Conservation (phyloP, 2,888 invertebrate species). For the Autographa gamma region DNA sequence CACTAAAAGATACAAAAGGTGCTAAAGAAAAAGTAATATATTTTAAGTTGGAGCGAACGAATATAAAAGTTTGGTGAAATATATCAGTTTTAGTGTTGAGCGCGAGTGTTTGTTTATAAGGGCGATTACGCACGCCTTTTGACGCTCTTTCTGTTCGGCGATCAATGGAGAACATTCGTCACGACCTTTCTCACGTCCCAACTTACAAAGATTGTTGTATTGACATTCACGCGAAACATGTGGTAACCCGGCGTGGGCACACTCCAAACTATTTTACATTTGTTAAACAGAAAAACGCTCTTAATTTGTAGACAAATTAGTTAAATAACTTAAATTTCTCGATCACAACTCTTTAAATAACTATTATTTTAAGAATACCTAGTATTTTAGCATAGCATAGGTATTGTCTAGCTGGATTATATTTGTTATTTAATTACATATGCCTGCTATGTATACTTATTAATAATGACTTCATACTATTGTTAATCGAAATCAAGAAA, state of each 20-base stretch:
- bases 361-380: too few relatives aligned
- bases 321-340: too few relatives aligned
- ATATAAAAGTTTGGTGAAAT: slow-evolving; percentile 88
- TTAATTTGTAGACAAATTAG: too few relatives aligned
- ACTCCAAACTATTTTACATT: slow-evolving; percentile 26
- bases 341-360: too few relatives aligned
- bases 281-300: slow-evolving; percentile 28
- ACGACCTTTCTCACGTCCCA: slow-evolving; percentile 69
- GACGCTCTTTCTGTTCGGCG: slow-evolving; percentile 63
- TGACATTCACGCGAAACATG: slow-evolving; percentile 31
- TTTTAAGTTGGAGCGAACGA: slow-evolving; percentile 86
- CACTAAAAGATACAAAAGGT: slow-evolving; percentile 89
- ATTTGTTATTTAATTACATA: too few relatives aligned
- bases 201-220: slow-evolving; percentile 40
- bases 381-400: too few relatives aligned
- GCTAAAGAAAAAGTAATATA: slow-evolving; percentile 89
- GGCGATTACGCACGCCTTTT: slow-evolving; percentile 84
- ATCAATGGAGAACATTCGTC: slow-evolving; percentile 71
- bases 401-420: too few relatives aligned
- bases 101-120: slow-evolving; percentile 86
- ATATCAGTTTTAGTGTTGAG: slow-evolving; percentile 86
- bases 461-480: too few relatives aligned
- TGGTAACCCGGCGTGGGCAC: slow-evolving; percentile 34
- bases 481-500: too few relatives aligned
- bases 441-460: too few relatives aligned